phyloP scores from a whole-genome alignment of 2,797 vertebrate species.

The Spizella passerina region DNA sequence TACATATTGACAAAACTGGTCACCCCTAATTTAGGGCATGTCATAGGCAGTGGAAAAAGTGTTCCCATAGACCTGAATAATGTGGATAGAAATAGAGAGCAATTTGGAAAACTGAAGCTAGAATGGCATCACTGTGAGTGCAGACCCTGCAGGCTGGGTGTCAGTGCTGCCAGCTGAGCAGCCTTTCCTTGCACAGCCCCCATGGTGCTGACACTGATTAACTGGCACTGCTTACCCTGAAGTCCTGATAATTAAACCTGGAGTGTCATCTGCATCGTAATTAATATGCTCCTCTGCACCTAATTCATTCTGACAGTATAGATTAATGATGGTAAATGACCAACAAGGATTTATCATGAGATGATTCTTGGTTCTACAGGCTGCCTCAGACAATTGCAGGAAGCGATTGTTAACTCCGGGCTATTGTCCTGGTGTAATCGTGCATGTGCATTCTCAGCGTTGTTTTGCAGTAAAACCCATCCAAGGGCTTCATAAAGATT shows the following conservation, averaged over 20 bases:
- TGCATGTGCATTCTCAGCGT: constrained; percentile 15
- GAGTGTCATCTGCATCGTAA: constrained; percentile 22
- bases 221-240: neutral
- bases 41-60: constrained; percentile 25
- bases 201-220: neutral
- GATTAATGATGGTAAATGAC: constrained; percentile 54
- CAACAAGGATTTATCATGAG: constrained; percentile 39
- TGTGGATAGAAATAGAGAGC: constrained; percentile 13
- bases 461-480: constrained; percentile 32
- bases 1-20: constrained; percentile 14
- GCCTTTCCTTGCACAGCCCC: neutral
- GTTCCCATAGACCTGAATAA: constrained; percentile 29
- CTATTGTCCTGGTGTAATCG: constrained; percentile 38
- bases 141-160: neutral
- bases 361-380: neutral
- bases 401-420: constrained; percentile 46
- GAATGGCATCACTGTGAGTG: neutral
- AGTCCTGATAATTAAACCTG: constrained; percentile 26
- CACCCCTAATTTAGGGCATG: constrained; percentile 27
- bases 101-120: neutral
- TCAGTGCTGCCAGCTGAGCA: neutral
- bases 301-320: constrained; percentile 53
- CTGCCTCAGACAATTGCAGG: constrained; percentile 60
- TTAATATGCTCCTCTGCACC: constrained; percentile 11
- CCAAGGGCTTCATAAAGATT: constrained; percentile 22